A percentile compares a stretch with the other conserved stretches of the same genome.
Evolutionary conservation across 1,140 invertebrate genomes (phyloP).

Genomic region (Eurosta solidaginis): DNA sequence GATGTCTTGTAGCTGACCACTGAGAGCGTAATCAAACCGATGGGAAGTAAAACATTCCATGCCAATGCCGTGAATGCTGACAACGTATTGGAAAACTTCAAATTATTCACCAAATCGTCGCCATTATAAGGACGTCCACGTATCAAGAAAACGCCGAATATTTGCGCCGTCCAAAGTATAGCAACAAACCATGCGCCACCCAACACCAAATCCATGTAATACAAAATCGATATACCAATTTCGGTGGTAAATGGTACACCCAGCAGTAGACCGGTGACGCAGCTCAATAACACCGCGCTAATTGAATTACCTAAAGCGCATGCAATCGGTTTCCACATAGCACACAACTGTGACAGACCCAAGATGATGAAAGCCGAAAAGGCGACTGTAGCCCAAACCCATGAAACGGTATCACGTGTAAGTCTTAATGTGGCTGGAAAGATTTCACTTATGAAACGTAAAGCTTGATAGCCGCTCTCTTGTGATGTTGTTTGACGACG

Average conservation of each 20-base stretch:
- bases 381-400: conserved; percentile 84
- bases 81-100: conserved; percentile 64
- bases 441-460: conserved; percentile 82
- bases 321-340: conserved; percentile 65
- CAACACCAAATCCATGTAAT: conserved; percentile 82
- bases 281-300: conserved; percentile 84
- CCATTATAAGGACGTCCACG: conserved; percentile 83
- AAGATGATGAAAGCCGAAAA: conserved; percentile 85
- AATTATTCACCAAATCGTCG: conserved; percentile 76
- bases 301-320: conserved; percentile 80
- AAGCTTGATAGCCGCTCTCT: conserved; percentile 76
- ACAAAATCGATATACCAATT: conserved; percentile 81
- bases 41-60: conserved; percentile 85
- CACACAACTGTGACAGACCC: conserved; percentile 79
- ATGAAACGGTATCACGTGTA: conserved; percentile 59
- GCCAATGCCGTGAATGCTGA: conserved; percentile 79
- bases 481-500: conserved; percentile 44
- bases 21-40: conserved; percentile 71
- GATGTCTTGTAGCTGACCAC: conserved; percentile 56
- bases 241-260: conserved; percentile 88
- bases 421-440: conserved; percentile 81
- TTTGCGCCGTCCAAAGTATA: conserved; percentile 75
- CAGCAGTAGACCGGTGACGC: conserved; percentile 80
- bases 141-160: conserved; percentile 80
- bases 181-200: conserved; percentile 87